A percentile compares a stretch with the other conserved stretches of the same genome.
phyloP scores from a whole-genome alignment of 1,140 invertebrate genomes.

The Neomicropteryx cornuta region DNA sequence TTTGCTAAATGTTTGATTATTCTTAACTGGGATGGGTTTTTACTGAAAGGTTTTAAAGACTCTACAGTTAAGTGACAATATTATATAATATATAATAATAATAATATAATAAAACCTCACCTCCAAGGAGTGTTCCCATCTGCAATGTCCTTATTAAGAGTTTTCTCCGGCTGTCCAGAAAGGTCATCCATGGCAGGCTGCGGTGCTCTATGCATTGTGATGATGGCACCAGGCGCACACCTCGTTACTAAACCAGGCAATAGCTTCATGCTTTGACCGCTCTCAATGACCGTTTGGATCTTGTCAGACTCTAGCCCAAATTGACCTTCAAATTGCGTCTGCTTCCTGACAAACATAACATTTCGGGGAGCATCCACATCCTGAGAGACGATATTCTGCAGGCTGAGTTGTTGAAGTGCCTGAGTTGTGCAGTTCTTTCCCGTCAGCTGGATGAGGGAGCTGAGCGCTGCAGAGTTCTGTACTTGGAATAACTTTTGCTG shows the following conservation, averaged over 20 bases:
- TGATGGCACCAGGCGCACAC: no score
- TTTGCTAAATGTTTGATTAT: no score
- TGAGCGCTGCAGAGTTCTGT: conserved; percentile 11
- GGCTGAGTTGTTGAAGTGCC: conserved; percentile 8
- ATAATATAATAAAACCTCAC: conserved; percentile 1
- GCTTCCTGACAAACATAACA: conserved; percentile 11
- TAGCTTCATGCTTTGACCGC: no score
- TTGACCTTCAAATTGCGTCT: conserved; percentile 10
- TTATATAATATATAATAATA: conserved; percentile 2
- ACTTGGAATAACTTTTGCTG: conserved; percentile 14
- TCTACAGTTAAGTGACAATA: conserved; percentile 1
- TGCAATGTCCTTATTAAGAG: no score
- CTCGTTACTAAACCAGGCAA: no score
- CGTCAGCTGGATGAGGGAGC: conserved; percentile 11
- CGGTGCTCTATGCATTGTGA: no score
- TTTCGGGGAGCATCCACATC: conserved; percentile 11
- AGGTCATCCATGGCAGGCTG: no score
- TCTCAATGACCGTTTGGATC: no score
- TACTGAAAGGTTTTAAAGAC: background rate
- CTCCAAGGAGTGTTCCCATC: conserved; percentile 8
- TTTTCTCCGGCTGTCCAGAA: no score
- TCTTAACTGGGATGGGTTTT: no score
- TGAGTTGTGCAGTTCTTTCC: conserved; percentile 9
- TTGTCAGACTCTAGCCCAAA: no score
- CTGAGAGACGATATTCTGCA: conserved; percentile 7